A percentile compares a stretch with the other conserved stretches of the same genome.
Evolutionary conservation across 53 echinoderm and acorn worm species (phyloP).

Genomic region (Pentamera pediparva): DNA sequence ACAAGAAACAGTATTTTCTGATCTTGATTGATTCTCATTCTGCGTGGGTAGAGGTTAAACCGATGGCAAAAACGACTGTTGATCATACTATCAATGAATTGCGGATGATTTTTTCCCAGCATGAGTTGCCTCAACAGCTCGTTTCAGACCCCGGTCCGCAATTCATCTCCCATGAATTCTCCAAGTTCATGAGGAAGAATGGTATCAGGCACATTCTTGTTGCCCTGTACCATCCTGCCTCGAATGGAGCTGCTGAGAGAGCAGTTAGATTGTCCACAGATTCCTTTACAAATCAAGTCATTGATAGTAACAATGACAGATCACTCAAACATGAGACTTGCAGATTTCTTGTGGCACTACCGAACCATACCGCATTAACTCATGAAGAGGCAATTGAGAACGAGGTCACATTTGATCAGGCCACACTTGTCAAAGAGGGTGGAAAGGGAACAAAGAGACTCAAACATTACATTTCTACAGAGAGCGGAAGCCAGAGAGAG

Average conservation of each 20-base stretch:
- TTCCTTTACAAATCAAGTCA: background rate
- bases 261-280: background rate
- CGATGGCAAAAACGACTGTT: constrained; percentile 43
- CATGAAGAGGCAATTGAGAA: constrained; percentile 42
- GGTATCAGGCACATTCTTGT: constrained; percentile 38
- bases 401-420: constrained; percentile 20
- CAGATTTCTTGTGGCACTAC: constrained; percentile 33
- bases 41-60: constrained; percentile 50
- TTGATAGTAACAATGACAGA: constrained; percentile 2
- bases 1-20: constrained; percentile 30
- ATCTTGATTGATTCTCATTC: constrained; percentile 51
- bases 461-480: background rate
- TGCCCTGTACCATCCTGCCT: constrained; percentile 48
- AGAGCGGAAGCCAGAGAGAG: background rate
- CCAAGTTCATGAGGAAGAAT: constrained; percentile 39
- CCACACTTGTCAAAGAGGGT: constrained; percentile 27
- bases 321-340: constrained; percentile 24
- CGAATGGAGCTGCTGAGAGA: constrained; percentile 35
- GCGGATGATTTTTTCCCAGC: constrained; percentile 43
- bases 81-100: constrained; percentile 46
- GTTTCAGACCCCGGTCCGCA: constrained; percentile 51
- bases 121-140: constrained; percentile 55
- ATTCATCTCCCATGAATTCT: constrained; percentile 36
- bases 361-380: constrained; percentile 53
- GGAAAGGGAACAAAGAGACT: constrained; percentile 26